Percentiles rank a stretch among this genome's conserved stretches.
Evolutionary conservation across 1,140 invertebrate genomes (phyloP).

Genomic region (Drosophila ercepeae): DNA sequence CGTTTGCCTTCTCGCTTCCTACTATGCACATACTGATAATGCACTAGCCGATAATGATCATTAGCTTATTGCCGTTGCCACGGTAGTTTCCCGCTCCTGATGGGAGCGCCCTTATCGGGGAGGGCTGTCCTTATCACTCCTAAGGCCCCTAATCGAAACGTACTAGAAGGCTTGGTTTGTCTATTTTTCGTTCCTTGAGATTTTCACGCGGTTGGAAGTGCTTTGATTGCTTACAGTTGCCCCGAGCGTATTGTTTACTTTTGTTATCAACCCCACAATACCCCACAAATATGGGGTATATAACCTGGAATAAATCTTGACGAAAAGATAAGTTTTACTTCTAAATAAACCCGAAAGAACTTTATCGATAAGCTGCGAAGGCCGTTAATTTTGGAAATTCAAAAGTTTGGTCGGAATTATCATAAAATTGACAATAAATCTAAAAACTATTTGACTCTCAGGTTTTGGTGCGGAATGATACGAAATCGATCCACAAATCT

Average conservation of each 20-base stretch:
- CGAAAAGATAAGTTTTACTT: not conserved
- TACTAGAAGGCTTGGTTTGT: slow-evolving; percentile 24
- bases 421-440: no score
- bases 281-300: slow-evolving; percentile 3
- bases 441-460: no score
- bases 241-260: slow-evolving; percentile 4
- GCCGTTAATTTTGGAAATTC: no score
- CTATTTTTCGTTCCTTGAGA: slow-evolving; percentile 19
- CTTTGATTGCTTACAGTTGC: slow-evolving; percentile 2
- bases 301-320: not conserved
- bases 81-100: slow-evolving; percentile 30
- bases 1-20: slow-evolving; percentile 34
- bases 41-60: slow-evolving; percentile 29
- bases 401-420: no score
- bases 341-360: no score
- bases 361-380: no score
- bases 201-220: no score
- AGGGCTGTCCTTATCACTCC: slow-evolving; percentile 51
- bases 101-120: slow-evolving; percentile 41
- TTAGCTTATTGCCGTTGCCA: slow-evolving; percentile 10
- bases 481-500: no score
- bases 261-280: slow-evolving; percentile 1
- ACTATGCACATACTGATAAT: slow-evolving; percentile 49
- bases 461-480: no score
- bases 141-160: not conserved